Evolutionary conservation across 2,113 vertebrate species (phyloP).

Genomic region (Chlorodrepanis virens): DNA sequence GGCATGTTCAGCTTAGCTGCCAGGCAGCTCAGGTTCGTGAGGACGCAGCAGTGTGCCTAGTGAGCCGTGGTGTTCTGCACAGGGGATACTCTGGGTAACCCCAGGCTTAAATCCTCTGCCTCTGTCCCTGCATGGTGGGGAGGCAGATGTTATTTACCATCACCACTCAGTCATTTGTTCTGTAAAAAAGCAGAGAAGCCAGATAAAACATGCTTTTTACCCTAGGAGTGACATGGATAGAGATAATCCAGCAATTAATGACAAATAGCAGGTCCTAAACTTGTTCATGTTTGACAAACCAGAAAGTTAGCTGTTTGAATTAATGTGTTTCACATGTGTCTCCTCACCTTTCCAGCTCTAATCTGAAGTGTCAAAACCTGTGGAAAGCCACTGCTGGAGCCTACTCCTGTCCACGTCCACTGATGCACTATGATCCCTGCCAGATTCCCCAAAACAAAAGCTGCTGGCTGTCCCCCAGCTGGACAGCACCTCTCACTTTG

Average conservation of each 20-base stretch:
- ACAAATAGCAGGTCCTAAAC: constrained; percentile 7
- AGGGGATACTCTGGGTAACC: not conserved
- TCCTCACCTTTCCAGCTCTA: constrained; percentile 26
- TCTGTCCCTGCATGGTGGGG: not conserved
- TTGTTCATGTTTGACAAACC: constrained; percentile 20
- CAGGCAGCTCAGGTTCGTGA: not conserved
- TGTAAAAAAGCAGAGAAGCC: not conserved
- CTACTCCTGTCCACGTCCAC: not conserved
- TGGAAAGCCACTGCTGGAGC: not conserved
- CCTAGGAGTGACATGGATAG: not conserved
- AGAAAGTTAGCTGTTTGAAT: constrained; percentile 47
- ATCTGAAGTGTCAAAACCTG: constrained; percentile 51
- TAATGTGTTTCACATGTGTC: not conserved
- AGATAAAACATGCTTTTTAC: not conserved
- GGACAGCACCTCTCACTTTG: not conserved
- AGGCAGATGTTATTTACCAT: not conserved
- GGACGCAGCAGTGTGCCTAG: accelerated
- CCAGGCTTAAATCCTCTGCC: not conserved
- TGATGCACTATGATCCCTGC: not conserved
- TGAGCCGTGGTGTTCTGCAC: not conserved
- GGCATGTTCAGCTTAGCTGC: not conserved
- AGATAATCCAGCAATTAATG: constrained; percentile 61
- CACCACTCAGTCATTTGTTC: not conserved
- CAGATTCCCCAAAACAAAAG: not conserved
- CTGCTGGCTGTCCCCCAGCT: not conserved